These are phyloP conservation scores for Sclerodermus sp. DNA, from an alignment of 2,888 invertebrate species.

Conservation along the genomic window DNA sequence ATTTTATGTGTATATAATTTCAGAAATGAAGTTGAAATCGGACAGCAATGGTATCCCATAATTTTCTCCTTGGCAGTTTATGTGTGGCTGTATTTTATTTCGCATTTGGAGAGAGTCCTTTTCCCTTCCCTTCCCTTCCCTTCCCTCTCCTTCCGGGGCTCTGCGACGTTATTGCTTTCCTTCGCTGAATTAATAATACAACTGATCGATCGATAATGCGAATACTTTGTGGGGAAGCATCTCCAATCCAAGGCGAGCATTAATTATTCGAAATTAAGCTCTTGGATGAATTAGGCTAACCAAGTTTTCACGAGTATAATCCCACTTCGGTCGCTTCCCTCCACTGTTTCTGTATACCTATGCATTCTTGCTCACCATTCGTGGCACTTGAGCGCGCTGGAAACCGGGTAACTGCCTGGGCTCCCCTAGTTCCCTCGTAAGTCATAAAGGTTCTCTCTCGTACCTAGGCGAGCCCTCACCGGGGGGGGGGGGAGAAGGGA, in stretches of 20 bases:
- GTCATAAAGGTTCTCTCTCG: conserved; percentile 33
- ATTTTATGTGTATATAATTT: too few species aligned
- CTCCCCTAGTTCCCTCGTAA: conserved; percentile 32
- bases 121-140: too few species aligned
- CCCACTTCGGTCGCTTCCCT: conserved; percentile 16
- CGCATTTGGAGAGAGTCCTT: too few species aligned
- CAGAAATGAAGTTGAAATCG: too few species aligned
- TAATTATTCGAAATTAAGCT: conserved; percentile 31
- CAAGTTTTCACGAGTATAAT: conserved; percentile 39
- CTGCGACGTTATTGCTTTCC: too few species aligned
- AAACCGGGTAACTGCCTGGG: conserved; percentile 9
- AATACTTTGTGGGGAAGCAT: conserved; percentile 2
- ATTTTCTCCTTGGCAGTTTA: too few species aligned
- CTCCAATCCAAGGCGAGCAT: neutral
- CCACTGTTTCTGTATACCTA: neutral
- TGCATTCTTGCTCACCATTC: conserved; percentile 14
- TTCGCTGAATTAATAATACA: too few species aligned
- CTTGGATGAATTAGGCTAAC: conserved; percentile 48
- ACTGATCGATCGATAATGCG: neutral
- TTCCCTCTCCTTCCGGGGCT: too few species aligned
- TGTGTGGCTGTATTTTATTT: too few species aligned
- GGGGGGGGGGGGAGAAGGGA: conserved; percentile 9
- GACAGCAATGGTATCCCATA: too few species aligned
- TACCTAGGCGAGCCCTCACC: conserved; percentile 1
- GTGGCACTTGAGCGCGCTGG: conserved; percentile 4